Evolutionary conservation across 2,888 invertebrate genomes (phyloP).

Genomic region (Serripes groenlandicus): DNA sequence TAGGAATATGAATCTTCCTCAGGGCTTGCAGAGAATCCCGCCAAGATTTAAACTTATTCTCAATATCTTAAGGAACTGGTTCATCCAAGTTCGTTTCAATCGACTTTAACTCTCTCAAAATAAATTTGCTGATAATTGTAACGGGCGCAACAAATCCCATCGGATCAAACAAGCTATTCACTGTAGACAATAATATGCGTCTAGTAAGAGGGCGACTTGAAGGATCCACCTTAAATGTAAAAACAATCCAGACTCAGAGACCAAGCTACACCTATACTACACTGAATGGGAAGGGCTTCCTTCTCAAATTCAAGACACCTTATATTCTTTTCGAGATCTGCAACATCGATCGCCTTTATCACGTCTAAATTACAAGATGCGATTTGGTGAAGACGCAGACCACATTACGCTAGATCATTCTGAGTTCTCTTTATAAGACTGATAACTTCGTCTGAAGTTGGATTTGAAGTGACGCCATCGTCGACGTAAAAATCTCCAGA

Average conservation of each 20-base stretch:
- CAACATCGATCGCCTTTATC: constrained; percentile 24
- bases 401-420: constrained; percentile 19
- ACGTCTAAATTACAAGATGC: constrained; percentile 51
- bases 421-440: constrained; percentile 52
- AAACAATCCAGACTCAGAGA: constrained; percentile 27
- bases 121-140: too few species aligned
- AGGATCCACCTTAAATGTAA: background rate
- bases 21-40: too few species aligned
- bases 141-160: constrained; percentile 63
- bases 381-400: constrained; percentile 62
- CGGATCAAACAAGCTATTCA: constrained; percentile 64
- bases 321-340: constrained; percentile 41
- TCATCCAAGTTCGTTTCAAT: too few species aligned
- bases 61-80: too few species aligned
- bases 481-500: constrained; percentile 65
- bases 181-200: constrained; percentile 57
- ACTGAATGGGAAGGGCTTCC: constrained; percentile 25
- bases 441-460: constrained; percentile 24
- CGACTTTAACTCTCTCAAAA: too few species aligned
- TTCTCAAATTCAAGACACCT: constrained; percentile 9
- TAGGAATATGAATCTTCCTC: too few species aligned
- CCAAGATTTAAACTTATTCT: too few species aligned
- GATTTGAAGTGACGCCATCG: constrained; percentile 55
- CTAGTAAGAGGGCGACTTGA: constrained; percentile 47
- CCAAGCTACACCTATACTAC: too few species aligned